phyloP scores from a whole-genome alignment of 2,888 invertebrate species.

The Drosophila meridionalis region DNA sequence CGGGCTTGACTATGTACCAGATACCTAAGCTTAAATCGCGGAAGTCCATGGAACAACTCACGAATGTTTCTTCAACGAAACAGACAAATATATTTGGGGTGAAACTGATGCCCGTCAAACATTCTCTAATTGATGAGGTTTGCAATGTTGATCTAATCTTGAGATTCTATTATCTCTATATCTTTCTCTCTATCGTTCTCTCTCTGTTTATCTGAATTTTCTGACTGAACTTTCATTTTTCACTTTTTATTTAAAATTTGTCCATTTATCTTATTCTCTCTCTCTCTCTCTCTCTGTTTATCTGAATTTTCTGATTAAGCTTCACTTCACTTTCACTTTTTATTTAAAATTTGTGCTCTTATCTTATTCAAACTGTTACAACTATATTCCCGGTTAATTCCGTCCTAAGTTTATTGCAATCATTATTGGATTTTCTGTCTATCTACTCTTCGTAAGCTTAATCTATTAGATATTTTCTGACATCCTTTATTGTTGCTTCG shows the following conservation, averaged over 20 bases:
- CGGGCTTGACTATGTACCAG: conserved; percentile 37
- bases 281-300: conserved; percentile 6
- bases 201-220: background rate
- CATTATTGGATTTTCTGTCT: background rate
- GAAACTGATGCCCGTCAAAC: conserved; percentile 79
- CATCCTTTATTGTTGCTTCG: background rate
- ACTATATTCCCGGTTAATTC: background rate
- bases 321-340: background rate
- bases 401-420: background rate
- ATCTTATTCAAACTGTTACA: background rate
- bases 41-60: conserved; percentile 14
- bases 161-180: background rate
- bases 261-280: background rate
- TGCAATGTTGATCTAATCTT: conserved; percentile 25
- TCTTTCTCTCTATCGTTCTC: conserved; percentile 1
- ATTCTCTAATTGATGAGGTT: conserved; percentile 69
- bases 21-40: conserved; percentile 51
- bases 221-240: background rate
- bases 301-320: background rate
- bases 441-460: background rate
- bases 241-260: background rate
- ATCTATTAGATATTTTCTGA: conserved; percentile 10
- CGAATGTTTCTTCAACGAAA: conserved; percentile 76
- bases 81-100: conserved; percentile 86
- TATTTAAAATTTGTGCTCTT: background rate